A percentile compares a stretch with the other conserved stretches of the same genome.
Evolutionary conservation across 2,797 vertebrate genomes (phyloP).

Genomic region (Rallus crepitans): DNA sequence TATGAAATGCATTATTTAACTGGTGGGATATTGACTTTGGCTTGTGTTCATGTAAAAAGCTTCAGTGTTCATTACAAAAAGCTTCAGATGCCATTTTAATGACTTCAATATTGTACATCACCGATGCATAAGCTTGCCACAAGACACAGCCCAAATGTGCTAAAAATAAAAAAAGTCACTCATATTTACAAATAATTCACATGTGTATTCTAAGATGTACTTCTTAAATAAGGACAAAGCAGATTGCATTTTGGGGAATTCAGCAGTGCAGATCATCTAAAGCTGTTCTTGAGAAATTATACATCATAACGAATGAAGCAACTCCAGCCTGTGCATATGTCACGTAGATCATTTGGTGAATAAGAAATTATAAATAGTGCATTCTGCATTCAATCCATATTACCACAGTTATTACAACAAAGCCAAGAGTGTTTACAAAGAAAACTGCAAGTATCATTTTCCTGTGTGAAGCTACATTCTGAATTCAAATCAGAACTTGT

Average conservation of each 20-base stretch:
- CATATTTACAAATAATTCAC: background rate
- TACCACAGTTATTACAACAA: background rate
- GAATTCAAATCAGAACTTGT: conserved; percentile 1
- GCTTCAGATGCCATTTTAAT: background rate
- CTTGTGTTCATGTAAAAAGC: background rate
- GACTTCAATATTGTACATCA: background rate
- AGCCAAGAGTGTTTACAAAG: conserved; percentile 20
- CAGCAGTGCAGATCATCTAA: background rate
- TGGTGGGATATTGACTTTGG: background rate
- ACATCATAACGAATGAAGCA: background rate
- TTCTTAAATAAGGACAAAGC: conserved; percentile 34
- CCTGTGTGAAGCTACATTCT: background rate
- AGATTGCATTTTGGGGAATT: conserved; percentile 5
- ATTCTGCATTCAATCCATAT: background rate
- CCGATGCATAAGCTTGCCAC: background rate
- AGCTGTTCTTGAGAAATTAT: background rate
- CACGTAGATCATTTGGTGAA: background rate
- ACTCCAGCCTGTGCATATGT: background rate
- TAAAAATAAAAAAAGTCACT: conserved; percentile 54
- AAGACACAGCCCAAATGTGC: background rate
- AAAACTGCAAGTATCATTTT: conserved; percentile 20
- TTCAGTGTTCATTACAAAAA: background rate
- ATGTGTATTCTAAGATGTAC: conserved; percentile 13
- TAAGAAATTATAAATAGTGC: background rate
- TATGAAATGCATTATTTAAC: conserved; percentile 38